Percentiles rank a stretch among this genome's conserved stretches.
phyloP scores from a whole-genome alignment of 1,140 invertebrate species.

The Formica selysi region DNA sequence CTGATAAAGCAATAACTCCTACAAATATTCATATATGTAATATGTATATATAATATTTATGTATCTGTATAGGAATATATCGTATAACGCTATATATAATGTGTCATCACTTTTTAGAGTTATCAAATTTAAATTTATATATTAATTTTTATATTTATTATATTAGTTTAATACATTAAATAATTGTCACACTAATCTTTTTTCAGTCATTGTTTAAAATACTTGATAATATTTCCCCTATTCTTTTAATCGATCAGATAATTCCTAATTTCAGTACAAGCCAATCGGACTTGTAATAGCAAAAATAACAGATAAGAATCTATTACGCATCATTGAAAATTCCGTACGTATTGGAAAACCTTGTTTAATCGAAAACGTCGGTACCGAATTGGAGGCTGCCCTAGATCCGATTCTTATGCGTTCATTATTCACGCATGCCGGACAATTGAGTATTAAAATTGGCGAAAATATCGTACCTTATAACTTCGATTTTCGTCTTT shows the following conservation, averaged over 20 bases:
- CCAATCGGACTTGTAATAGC: conserved; percentile 87
- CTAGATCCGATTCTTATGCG: conserved; percentile 89
- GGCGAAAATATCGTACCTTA: conserved; percentile 90
- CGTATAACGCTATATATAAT: no score
- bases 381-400: conserved; percentile 89
- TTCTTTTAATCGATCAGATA: not conserved
- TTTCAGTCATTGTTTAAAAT: not conserved
- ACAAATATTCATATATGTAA: not conserved
- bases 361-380: conserved; percentile 89
- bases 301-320: conserved; percentile 90
- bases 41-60: not conserved
- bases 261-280: conserved; percentile 85
- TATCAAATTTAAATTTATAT: conserved; percentile 1
- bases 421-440: conserved; percentile 86
- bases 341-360: conserved; percentile 91
- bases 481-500: conserved; percentile 89
- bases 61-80: not conserved
- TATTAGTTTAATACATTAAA: not conserved
- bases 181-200: not conserved
- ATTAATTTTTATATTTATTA: no score
- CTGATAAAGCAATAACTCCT: not conserved
- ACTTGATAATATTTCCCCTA: not conserved
- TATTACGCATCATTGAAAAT: conserved; percentile 90
- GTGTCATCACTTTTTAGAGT: not conserved
- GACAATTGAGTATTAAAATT: conserved; percentile 86